phyloP scores from a whole-genome alignment of 2,113 vertebrate genomes.

The Rallus limicola region DNA sequence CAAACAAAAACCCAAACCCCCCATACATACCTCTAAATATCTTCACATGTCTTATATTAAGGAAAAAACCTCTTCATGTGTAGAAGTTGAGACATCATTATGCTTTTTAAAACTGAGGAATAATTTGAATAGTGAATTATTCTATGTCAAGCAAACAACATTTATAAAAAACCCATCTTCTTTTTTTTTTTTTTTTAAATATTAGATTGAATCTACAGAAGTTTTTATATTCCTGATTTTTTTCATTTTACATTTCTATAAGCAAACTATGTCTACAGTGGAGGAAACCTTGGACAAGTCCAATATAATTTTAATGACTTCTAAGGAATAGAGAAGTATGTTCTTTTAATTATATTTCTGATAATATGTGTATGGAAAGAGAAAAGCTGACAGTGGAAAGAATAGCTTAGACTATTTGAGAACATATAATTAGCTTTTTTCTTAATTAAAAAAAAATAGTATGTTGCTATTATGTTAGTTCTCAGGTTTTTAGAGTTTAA shows the following conservation, averaged over 20 bases:
- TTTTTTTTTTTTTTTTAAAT: no score
- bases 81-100: background rate
- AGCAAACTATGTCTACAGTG: background rate
- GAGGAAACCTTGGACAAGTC: background rate
- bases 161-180: background rate
- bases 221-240: background rate
- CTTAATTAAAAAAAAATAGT: background rate
- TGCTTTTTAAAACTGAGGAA: no score
- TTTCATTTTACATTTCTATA: background rate
- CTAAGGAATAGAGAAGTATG: background rate
- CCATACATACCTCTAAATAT: background rate
- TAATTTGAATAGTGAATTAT: background rate
- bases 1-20: no score
- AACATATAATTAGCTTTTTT: background rate
- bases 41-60: background rate
- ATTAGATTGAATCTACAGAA: background rate
- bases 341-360: background rate
- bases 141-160: background rate
- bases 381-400: background rate
- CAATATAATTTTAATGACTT: background rate
- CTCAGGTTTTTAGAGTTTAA: no score
- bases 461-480: no score
- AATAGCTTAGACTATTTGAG: background rate
- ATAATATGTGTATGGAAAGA: background rate
- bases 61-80: background rate